These are phyloP conservation scores for Catocala sponsa DNA, from an alignment of 2,888 invertebrate species.

Conservation along the genomic window DNA sequence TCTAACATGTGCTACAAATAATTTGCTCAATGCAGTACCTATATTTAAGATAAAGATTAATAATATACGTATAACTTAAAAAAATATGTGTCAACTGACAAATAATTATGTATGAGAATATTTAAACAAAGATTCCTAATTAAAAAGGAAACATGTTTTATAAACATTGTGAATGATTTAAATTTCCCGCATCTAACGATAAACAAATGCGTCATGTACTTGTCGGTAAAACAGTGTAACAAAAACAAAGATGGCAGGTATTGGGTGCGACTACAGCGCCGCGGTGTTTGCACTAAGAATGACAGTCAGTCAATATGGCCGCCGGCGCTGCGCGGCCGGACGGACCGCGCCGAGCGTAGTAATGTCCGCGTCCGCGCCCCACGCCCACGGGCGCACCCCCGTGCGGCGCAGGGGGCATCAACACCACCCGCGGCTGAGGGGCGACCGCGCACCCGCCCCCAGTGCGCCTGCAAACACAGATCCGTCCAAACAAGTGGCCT, in stretches of 20 bases:
- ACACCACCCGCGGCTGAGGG: constrained; percentile 92
- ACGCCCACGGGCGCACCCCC: constrained; percentile 88
- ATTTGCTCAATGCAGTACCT: neutral
- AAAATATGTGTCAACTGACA: too few species aligned
- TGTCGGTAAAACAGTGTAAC: constrained; percentile 78
- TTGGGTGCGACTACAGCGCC: constrained; percentile 77
- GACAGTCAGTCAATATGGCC: constrained; percentile 89
- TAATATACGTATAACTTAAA: too few species aligned
- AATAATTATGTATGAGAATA: too few species aligned
- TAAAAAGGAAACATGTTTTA: neutral
- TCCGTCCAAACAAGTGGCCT: constrained; percentile 85
- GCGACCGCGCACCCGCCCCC: constrained; percentile 87
- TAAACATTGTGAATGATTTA: constrained; percentile 31
- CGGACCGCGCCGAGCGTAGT: constrained; percentile 79
- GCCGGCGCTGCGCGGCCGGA: constrained; percentile 86
- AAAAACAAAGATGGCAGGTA: constrained; percentile 74
- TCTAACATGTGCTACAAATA: constrained; percentile 23
- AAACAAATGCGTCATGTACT: constrained; percentile 52
- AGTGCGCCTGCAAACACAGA: constrained; percentile 65
- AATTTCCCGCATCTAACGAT: constrained; percentile 63
- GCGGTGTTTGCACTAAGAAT: constrained; percentile 59
- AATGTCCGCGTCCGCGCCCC: constrained; percentile 89
- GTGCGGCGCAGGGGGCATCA: constrained; percentile 91
- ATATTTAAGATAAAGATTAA: neutral
- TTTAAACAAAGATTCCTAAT: neutral